Percentiles rank a stretch among this genome's conserved stretches.
These are phyloP conservation scores for Cyrtodaria siliqua DNA, from an alignment of 2,888 invertebrate species.

Conservation along the genomic window DNA sequence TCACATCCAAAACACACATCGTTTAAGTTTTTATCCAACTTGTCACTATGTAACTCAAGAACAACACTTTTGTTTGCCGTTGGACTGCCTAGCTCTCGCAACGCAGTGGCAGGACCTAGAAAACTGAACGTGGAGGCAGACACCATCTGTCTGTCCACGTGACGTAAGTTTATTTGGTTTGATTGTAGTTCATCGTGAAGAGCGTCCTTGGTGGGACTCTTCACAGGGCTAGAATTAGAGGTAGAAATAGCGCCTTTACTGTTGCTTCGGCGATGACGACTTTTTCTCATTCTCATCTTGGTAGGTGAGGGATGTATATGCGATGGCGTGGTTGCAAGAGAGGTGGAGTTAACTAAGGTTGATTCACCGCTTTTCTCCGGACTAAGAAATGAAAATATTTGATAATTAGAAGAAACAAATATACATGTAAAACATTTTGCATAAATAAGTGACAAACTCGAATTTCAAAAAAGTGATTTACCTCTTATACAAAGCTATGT, in stretches of 20 bases:
- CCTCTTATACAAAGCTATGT: too few relatives aligned
- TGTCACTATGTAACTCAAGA: constrained; percentile 29
- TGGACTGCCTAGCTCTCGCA: constrained; percentile 71
- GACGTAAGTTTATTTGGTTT: constrained; percentile 67
- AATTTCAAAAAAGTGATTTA: too few relatives aligned
- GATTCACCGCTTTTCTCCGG: constrained; percentile 76
- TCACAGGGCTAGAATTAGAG: constrained; percentile 75
- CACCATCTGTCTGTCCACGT: constrained; percentile 64
- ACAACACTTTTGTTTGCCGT: constrained; percentile 31
- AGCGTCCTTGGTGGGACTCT: constrained; percentile 79
- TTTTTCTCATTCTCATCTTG: constrained; percentile 82
- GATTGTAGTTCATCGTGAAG: constrained; percentile 75
- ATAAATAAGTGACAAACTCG: too few relatives aligned
- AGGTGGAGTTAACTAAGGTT: constrained; percentile 63
- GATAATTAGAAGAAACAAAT: too few relatives aligned
- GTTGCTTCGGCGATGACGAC: constrained; percentile 84
- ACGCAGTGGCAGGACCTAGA: constrained; percentile 80
- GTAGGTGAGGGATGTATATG: constrained; percentile 80
- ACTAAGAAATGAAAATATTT: constrained; percentile 68
- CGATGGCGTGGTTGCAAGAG: constrained; percentile 77
- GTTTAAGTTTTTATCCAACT: constrained; percentile 77
- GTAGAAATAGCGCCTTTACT: constrained; percentile 82
- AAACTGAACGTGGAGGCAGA: constrained; percentile 76
- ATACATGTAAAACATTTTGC: too few relatives aligned
- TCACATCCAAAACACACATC: constrained; percentile 85